A percentile compares a stretch with the other conserved stretches of the same genome.
Conservation (phyloP, 2,113 vertebrate species). For the Hemibagrus wyckioides region DNA sequence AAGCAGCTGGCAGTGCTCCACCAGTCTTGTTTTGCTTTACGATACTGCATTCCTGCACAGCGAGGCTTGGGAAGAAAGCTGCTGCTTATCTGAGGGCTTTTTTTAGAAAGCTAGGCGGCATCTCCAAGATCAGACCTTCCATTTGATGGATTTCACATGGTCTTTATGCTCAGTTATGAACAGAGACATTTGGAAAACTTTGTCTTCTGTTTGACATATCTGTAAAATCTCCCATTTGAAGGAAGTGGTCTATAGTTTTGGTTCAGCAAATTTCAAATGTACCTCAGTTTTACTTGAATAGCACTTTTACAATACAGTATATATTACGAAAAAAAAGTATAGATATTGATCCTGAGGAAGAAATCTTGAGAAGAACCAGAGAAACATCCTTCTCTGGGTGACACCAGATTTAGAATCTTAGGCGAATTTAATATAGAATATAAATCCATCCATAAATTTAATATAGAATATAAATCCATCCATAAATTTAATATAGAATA, state of each 20-base stretch:
- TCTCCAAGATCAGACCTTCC: background rate
- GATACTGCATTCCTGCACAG: conserved; percentile 64
- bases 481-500: no score
- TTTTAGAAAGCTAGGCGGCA: background rate
- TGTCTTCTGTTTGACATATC: background rate
- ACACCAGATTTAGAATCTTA: no score
- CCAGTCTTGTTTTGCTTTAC: conserved; percentile 57
- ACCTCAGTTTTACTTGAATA: background rate
- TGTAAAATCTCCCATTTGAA: background rate
- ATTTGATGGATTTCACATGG: background rate
- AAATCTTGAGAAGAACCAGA: background rate
- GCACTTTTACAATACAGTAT: background rate
- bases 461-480: no score
- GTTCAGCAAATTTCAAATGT: background rate
- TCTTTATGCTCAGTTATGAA: conserved; percentile 16
- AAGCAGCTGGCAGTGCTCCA: conserved; percentile 74
- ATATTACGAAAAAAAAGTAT: background rate
- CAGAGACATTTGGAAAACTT: background rate
- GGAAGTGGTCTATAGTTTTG: background rate
- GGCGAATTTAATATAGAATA: no score
- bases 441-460: no score
- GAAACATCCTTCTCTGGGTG: background rate
- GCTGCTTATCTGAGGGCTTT: background rate
- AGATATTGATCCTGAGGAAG: background rate
- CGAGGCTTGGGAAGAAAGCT: conserved; percentile 30